These are phyloP conservation scores for Nothoprocta pentlandii DNA, from an alignment of 2,113 vertebrate genomes.

Conservation along the genomic window DNA sequence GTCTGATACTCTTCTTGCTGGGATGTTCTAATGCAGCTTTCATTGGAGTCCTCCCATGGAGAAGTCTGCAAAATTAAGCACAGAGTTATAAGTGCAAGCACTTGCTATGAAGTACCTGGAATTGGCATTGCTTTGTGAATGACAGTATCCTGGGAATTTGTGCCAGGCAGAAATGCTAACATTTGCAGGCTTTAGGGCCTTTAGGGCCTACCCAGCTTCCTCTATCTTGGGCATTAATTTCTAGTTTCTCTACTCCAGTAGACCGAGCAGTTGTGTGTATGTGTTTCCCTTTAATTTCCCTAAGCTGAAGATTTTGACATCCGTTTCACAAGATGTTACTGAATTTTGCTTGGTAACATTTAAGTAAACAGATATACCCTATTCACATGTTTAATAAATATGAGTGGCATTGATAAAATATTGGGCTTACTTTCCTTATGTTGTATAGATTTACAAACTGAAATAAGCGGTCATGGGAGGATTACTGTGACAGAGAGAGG, in stretches of 20 bases:
- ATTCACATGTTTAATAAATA: background rate
- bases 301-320: background rate
- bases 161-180: background rate
- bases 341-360: background rate
- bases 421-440: background rate
- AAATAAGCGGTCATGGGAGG: background rate
- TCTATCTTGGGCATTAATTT: background rate
- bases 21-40: background rate
- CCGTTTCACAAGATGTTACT: background rate
- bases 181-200: background rate
- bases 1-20: background rate
- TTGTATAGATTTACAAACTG: background rate
- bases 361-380: background rate
- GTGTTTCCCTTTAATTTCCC: background rate
- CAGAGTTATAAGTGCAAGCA: background rate
- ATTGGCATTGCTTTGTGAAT: background rate
- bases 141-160: background rate
- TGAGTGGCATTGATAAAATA: background rate
- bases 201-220: background rate
- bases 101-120: background rate
- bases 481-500: background rate
- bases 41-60: background rate
- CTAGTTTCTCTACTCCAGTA: background rate
- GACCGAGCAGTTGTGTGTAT: background rate
- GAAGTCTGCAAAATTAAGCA: background rate